phyloP scores from a whole-genome alignment of 92 coral and sea anemone genomes.

The Epizoanthus illoricatus region DNA sequence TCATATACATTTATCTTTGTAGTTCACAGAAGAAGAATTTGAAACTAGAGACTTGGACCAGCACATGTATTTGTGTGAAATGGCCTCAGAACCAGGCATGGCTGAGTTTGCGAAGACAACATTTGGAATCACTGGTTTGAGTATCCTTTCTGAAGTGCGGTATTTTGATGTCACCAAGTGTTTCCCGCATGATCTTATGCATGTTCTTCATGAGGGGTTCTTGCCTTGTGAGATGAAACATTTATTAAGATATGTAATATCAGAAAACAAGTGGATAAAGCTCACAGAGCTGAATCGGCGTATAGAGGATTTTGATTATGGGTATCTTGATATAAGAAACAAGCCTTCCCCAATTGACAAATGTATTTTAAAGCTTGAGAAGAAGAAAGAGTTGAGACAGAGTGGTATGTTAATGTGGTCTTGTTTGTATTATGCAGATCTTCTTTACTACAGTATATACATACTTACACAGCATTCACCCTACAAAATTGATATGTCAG shows the following conservation, averaged over 20 bases:
- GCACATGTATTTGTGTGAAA: conserved; percentile 39
- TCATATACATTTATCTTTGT: conserved; percentile 10
- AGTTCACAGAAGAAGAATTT: conserved; percentile 37
- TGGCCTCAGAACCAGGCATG: conserved; percentile 39
- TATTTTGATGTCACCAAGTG: conserved; percentile 35
- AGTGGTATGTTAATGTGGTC: conserved; percentile 29
- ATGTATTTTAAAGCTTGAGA: conserved; percentile 20
- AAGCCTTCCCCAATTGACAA: conserved; percentile 26
- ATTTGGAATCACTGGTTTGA: conserved; percentile 38
- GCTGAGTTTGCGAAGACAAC: conserved; percentile 25
- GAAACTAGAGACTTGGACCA: conserved; percentile 28
- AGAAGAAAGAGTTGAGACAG: conserved; percentile 33
- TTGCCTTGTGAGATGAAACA: conserved; percentile 32
- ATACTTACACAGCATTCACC: no score
- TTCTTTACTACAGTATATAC: neutral
- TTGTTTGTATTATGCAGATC: conserved; percentile 8
- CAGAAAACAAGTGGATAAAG: neutral
- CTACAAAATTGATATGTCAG: neutral
- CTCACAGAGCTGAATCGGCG: conserved; percentile 27
- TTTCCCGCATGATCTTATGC: conserved; percentile 42
- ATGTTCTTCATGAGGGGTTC: conserved; percentile 36
- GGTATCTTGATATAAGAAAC: conserved; percentile 32
- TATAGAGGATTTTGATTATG: conserved; percentile 41
- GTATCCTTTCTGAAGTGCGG: conserved; percentile 19
- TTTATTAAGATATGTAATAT: conserved; percentile 23